Evolutionary conservation across 2,113 vertebrate species (phyloP), one percentile per base, ranked within the genome.

Genomic region (Cinclus cinclus): DNA sequence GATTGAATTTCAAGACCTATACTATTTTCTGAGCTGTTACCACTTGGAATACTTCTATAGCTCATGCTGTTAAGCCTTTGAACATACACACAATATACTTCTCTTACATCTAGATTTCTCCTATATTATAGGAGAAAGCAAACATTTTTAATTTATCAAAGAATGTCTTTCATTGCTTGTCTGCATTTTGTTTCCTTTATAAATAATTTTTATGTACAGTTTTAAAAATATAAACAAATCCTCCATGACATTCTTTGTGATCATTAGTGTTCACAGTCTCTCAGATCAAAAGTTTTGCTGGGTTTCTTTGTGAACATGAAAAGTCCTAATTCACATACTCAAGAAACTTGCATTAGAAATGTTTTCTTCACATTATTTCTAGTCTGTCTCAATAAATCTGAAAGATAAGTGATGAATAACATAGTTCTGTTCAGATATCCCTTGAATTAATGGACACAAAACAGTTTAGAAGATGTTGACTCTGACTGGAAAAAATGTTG

Each of bases 121-220:
- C 27, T 83, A 64, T 41, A 4, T 93, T 92, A 88, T 42, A 76
- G 73, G 56, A 93, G 93, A 96, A 96, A 92, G 83, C 49, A 92
- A 96, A 88, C 95, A 97, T 97, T 96, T 95, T 96, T 95, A 95
- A 96, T 97, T 96, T 95, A 97, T 96, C 96, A 96, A 97, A 96
- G 95, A 86, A 87, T 37, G 83, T 67, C 95, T 96, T 93, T 95
- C 92, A 92, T 95, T 96, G 90, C 90, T 92, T 95, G 62, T 69
- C 53, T 95, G 93, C 91, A 92, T 95, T 96, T 97, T 97, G 96
- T 96, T 95, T 95, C 86, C 93, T 94, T 97, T 92, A 95, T 94
- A 94, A 95, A 95, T 96, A 94, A 92, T 95, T 94, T 94, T 96
- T 81, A 83, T 78, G 71, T 90, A 88, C 85, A 83, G 91, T 96